Percentiles rank a stretch among this genome's conserved stretches.
phyloP scores from a whole-genome alignment of 2,888 invertebrate genomes.

The Amblyjoppa fuscipennis region DNA sequence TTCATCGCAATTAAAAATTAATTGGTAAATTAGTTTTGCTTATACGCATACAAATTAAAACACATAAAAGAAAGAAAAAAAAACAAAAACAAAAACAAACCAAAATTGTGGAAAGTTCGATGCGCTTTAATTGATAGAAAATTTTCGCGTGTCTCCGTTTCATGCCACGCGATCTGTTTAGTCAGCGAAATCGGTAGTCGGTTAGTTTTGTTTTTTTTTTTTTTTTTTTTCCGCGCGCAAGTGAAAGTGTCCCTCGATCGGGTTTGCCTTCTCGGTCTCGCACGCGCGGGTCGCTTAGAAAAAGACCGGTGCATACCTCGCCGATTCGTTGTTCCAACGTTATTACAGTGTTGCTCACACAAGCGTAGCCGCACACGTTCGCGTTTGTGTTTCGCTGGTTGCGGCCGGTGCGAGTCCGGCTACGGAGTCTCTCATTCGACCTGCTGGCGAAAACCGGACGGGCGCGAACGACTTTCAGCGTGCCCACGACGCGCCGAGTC shows the following conservation, averaged over 20 bases:
- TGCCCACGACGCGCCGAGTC: background rate
- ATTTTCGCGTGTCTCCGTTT: conserved; percentile 1
- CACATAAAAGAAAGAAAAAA: no score
- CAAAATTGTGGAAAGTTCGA: background rate
- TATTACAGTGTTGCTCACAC: conserved; percentile 23
- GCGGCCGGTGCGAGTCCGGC: conserved; percentile 25
- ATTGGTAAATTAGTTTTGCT: background rate
- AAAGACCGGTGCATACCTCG: conserved; percentile 48
- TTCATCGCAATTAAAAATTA: conserved; percentile 13
- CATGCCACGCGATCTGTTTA: background rate
- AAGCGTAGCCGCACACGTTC: background rate
- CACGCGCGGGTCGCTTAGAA: conserved; percentile 61
- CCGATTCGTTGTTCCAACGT: conserved; percentile 63
- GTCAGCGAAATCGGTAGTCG: conserved; percentile 38
- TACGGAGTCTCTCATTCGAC: conserved; percentile 22
- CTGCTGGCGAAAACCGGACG: conserved; percentile 61
- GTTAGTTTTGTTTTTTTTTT: conserved; percentile 25
- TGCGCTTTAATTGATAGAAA: background rate
- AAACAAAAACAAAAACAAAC: no score
- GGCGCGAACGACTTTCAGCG: conserved; percentile 54
- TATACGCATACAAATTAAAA: no score
- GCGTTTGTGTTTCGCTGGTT: conserved; percentile 38
- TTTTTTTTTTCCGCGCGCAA: conserved; percentile 51
- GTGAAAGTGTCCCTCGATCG: conserved; percentile 74
- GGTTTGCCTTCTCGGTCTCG: conserved; percentile 57